Evolutionary conservation across 30 jellyfish, hydroid and myxozoan species (phyloP), one percentile per base, ranked within the genome.

Genomic region (Aurelia aurita): DNA sequence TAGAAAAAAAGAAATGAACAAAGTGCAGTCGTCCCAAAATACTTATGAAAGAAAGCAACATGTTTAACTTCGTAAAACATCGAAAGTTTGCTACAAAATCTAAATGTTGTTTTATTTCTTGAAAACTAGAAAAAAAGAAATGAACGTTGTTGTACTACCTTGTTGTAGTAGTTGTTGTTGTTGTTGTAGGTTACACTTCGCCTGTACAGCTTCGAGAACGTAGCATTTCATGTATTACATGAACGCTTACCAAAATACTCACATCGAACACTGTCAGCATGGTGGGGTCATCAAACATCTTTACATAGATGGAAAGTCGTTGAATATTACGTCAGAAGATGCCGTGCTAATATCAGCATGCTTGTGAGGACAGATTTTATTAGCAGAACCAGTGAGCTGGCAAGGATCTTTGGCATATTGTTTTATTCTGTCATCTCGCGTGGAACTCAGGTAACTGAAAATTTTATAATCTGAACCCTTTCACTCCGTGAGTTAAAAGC

Each of bases 371-470:
- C 95, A 13, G 98, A 95, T 87, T 90, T 95, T 66, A 81, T 95
- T 51, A 79, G 89, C 65, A 55, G 98, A 39, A 89, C 98, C 34
- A 95, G 99, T 66, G 99, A 95, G 57, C 97, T 90, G 43, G 98
- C 98, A 35, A 85, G 99, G 49, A 64, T 95, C 7, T 89, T 90
- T 64, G 99, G 99, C 19, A 86, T 95, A 58, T 89, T 87, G 86
- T 95, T 95, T 57, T 95, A 72, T 63, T 81, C 99, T 20, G 98
- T 90, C 60, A 90, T 95, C 12, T 95, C 99, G 5, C 86, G 99
- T 14, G 99, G 99, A 21, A 6, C 98, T 11, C 99, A 95, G 99
- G 99, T 89, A 58, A 5, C 57, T n/a, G n/a, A n/a, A n/a, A n/a
- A n/a, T n/a, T n/a, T n/a, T n/a, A n/a, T n/a, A n/a, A n/a, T n/a